phyloP scores from a whole-genome alignment of 2,113 vertebrate species.

The Cyprinus carpio region DNA sequence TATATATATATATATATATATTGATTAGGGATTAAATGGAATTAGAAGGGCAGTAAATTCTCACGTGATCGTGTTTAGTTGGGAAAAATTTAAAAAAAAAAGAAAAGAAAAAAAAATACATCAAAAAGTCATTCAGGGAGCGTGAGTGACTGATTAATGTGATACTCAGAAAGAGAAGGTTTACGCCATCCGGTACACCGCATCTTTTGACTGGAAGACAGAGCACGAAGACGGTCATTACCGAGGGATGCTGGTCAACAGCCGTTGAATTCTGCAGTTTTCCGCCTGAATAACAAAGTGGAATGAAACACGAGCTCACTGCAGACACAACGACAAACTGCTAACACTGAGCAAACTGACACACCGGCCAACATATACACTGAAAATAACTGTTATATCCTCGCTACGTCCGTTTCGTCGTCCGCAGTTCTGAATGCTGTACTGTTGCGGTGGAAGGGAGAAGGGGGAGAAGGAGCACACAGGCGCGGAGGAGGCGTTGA shows the following conservation, averaged over 20 bases:
- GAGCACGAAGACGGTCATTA: not conserved
- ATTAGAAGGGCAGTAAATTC: not conserved
- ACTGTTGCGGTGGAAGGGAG: slow-evolving; percentile 60
- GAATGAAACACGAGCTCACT: slow-evolving; percentile 14
- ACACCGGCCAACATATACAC: not conserved
- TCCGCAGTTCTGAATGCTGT: slow-evolving; percentile 57
- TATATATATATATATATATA: too few relatives aligned
- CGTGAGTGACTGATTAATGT: not conserved
- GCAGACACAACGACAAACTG: not conserved
- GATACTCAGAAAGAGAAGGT: not conserved
- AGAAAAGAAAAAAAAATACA: too few relatives aligned
- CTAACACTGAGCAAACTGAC: not conserved
- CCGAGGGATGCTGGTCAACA: not conserved
- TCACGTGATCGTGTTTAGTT: not conserved
- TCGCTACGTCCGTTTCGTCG: not conserved
- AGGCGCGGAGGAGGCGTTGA: slow-evolving; percentile 23
- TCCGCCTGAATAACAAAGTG: slow-evolving; percentile 9
- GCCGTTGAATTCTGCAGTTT: slow-evolving; percentile 1
- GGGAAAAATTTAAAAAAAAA: too few relatives aligned
- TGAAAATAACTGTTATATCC: not conserved
- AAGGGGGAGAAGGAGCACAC: slow-evolving; percentile 49
- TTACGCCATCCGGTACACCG: slow-evolving; percentile 1
- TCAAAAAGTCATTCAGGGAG: not conserved
- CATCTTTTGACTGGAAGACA: slow-evolving; percentile 23
- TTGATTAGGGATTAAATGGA: not conserved